Conservation (phyloP, 2,888 invertebrate genomes). For the Miltochrista miniata region DNA sequence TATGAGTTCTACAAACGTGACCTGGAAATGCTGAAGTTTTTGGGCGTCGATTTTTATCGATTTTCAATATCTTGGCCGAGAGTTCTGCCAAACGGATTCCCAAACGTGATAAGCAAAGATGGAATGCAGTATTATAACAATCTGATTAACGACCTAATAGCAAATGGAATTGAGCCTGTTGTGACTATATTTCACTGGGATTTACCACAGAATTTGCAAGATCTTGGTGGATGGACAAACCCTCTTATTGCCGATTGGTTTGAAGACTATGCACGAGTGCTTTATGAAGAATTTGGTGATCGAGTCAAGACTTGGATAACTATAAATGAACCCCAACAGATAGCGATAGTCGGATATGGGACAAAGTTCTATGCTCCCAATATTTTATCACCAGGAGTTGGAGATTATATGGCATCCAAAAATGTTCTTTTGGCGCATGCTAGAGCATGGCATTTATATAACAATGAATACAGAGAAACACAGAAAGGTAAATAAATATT, state of each 20-base stretch:
- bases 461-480: constrained; percentile 55
- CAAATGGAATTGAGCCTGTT: constrained; percentile 84
- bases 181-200: constrained; percentile 84
- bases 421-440: constrained; percentile 83
- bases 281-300: constrained; percentile 74
- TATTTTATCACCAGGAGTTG: constrained; percentile 70
- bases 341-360: constrained; percentile 74
- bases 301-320: constrained; percentile 84
- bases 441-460: constrained; percentile 71
- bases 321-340: constrained; percentile 82
- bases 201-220: constrained; percentile 78
- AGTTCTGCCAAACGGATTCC: constrained; percentile 83
- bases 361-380: constrained; percentile 57
- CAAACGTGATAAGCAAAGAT: constrained; percentile 78
- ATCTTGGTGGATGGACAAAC: constrained; percentile 83
- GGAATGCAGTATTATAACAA: constrained; percentile 86
- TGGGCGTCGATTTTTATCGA: constrained; percentile 79
- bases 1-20: constrained; percentile 85
- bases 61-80: constrained; percentile 87
- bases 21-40: constrained; percentile 65
- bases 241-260: constrained; percentile 74
- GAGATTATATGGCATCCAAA: constrained; percentile 78
- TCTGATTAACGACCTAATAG: constrained; percentile 84
- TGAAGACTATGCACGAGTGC: constrained; percentile 71
- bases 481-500: constrained; percentile 53